Evolutionary conservation across 2,113 vertebrate genomes (phyloP).

Genomic region (Elephas maximus): DNA sequence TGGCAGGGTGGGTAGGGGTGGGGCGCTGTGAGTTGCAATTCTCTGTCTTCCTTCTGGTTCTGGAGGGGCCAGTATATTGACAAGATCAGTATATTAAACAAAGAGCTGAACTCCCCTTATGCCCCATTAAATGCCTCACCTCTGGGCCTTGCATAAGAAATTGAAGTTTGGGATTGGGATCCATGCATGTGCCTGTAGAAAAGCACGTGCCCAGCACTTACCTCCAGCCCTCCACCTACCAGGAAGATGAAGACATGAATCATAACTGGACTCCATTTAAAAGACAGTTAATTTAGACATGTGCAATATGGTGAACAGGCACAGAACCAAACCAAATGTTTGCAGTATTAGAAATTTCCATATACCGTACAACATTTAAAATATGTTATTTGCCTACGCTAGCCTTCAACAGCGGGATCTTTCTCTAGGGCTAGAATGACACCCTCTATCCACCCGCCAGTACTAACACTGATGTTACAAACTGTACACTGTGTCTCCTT

Average conservation of each 20-base stretch:
- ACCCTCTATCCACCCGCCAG: conserved; percentile 70
- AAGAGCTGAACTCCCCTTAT: not conserved
- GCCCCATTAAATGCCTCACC: not conserved
- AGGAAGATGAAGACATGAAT: conserved; percentile 64
- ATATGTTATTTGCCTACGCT: conserved; percentile 81
- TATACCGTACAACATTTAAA: conserved; percentile 80
- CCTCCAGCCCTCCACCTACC: conserved; percentile 42
- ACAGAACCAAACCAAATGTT: conserved; percentile 85
- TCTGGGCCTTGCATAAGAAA: not conserved
- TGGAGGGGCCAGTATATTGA: not conserved
- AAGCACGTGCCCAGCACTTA: not conserved
- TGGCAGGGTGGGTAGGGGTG: no score
- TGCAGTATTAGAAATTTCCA: conserved; percentile 84
- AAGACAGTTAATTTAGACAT: conserved; percentile 82
- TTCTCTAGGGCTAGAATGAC: conserved; percentile 79
- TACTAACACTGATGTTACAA: conserved; percentile 77
- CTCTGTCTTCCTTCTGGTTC: not conserved
- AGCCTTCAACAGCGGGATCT: conserved; percentile 75
- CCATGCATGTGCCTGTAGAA: not conserved
- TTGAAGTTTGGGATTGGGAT: not conserved
- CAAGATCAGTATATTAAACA: not conserved
- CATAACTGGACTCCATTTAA: conserved; percentile 64
- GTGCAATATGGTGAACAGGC: conserved; percentile 78
- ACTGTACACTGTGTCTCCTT: conserved; percentile 63
- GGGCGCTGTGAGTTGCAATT: not conserved